Evolutionary conservation across 2,113 vertebrate species (phyloP).

Genomic region (Aegotheles bennettii): DNA sequence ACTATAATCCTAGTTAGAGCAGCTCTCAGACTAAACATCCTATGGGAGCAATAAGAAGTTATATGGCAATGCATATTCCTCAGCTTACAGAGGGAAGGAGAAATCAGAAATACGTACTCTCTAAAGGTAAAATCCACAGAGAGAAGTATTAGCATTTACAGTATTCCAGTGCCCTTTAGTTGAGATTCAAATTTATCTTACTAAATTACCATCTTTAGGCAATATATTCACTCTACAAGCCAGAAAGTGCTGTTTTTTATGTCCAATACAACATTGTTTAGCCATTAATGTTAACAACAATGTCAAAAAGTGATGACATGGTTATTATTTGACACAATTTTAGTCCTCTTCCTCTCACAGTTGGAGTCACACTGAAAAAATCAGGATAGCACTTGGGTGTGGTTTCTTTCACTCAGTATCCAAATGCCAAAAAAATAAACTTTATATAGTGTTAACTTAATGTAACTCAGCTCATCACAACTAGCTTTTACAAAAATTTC

Average conservation of each 20-base stretch:
- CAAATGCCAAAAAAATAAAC: not conserved
- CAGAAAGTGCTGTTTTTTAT: not conserved
- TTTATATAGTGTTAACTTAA: not conserved
- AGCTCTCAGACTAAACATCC: not conserved
- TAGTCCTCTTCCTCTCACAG: not conserved
- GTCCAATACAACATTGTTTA: not conserved
- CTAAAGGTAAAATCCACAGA: conserved; percentile 33
- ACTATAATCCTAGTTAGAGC: not conserved
- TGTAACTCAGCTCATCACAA: not conserved
- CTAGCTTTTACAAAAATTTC: not conserved
- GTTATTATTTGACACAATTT: not conserved
- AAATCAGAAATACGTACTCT: not conserved
- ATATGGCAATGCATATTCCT: not conserved
- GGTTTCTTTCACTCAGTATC: not conserved
- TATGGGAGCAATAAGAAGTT: not conserved
- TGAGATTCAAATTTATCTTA: not conserved
- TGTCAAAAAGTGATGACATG: not conserved
- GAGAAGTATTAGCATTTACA: not conserved
- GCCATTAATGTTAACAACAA: not conserved
- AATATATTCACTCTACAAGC: not conserved
- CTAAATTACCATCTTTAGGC: not conserved
- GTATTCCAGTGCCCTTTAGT: conserved; percentile 5
- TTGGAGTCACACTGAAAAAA: not conserved
- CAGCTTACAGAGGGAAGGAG: not conserved
- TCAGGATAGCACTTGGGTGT: not conserved